A percentile compares a stretch with the other conserved stretches of the same genome.
Conservation (phyloP, 2,113 vertebrate species). For the Oophaga pumilio region DNA sequence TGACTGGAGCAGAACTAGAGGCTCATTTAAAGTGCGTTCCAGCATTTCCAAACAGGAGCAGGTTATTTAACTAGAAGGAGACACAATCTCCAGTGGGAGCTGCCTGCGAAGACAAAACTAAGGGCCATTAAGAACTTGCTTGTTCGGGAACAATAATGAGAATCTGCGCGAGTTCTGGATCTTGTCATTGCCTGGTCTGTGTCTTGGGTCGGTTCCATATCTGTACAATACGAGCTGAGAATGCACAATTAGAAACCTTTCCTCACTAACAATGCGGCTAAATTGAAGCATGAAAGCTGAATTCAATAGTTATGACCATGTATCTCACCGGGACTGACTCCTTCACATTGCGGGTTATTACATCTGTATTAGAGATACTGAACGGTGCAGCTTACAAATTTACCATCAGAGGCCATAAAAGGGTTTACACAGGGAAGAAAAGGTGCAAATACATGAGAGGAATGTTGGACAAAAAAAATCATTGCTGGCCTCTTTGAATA, state of each 20-base stretch:
- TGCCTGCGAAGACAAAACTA: constrained; percentile 5
- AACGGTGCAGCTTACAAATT: too few relatives aligned
- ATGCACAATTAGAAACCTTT: background rate
- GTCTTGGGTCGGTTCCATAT: background rate
- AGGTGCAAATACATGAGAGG: too few relatives aligned
- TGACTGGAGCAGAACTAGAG: constrained; percentile 15
- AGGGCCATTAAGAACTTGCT: background rate
- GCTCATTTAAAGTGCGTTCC: background rate
- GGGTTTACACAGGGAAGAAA: too few relatives aligned
- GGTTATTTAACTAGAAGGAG: background rate
- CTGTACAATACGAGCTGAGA: background rate
- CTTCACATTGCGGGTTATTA: background rate
- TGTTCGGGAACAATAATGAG: background rate
- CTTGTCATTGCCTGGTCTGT: background rate
- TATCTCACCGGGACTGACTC: background rate
- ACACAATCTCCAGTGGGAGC: background rate
- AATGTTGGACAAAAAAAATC: too few relatives aligned
- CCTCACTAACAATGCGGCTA: background rate
- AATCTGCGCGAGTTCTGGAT: background rate
- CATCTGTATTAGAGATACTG: too few relatives aligned
- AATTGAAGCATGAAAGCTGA: background rate
- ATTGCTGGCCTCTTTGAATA: too few relatives aligned
- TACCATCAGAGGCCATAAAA: too few relatives aligned
- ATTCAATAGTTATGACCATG: background rate
- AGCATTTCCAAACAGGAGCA: background rate